These are phyloP conservation scores for Drosophila subobscura DNA, from an alignment of 1,140 invertebrate genomes.

Conservation along the genomic window DNA sequence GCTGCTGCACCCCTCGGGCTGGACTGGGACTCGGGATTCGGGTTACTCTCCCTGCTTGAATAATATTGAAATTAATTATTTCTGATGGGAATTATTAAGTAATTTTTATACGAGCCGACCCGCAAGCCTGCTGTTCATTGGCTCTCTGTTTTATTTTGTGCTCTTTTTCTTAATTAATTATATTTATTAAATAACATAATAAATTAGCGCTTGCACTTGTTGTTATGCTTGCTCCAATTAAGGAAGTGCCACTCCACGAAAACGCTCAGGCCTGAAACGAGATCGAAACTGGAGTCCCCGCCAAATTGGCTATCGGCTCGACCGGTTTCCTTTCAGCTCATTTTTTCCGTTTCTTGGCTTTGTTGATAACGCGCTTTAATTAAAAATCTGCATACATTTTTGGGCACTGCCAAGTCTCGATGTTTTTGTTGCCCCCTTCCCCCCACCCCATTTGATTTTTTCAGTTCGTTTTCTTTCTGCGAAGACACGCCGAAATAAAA, in stretches of 20 bases:
- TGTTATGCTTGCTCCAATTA: slow-evolving; percentile 76
- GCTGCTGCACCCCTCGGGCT: slow-evolving; percentile 29
- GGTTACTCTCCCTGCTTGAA: slow-evolving; percentile 44
- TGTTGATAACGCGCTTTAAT: slow-evolving; percentile 77
- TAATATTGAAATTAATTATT: slow-evolving; percentile 82
- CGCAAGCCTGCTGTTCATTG: slow-evolving; percentile 30
- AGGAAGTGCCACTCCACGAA: slow-evolving; percentile 75
- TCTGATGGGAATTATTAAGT: slow-evolving; percentile 82
- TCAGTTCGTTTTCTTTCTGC: slow-evolving; percentile 27
- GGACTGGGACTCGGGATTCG: background rate
- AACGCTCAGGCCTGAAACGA: slow-evolving; percentile 42
- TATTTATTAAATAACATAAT: slow-evolving; percentile 81
- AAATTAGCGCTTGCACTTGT: slow-evolving; percentile 78
- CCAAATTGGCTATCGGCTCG: slow-evolving; percentile 74
- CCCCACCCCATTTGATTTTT: slow-evolving; percentile 18
- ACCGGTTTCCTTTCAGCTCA: slow-evolving; percentile 57
- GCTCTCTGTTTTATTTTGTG: slow-evolving; percentile 4
- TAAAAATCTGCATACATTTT: slow-evolving; percentile 81
- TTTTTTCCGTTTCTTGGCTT: slow-evolving; percentile 23
- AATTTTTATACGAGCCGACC: slow-evolving; percentile 63
- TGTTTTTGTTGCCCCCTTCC: slow-evolving; percentile 29
- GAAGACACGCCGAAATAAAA: slow-evolving; percentile 58
- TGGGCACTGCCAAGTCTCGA: slow-evolving; percentile 58
- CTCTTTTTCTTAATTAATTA: slow-evolving; percentile 48
- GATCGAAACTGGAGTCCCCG: slow-evolving; percentile 43